Evolutionary conservation across 1,140 invertebrate species (phyloP).

Genomic region (Macrobrachium rosenbergii): DNA sequence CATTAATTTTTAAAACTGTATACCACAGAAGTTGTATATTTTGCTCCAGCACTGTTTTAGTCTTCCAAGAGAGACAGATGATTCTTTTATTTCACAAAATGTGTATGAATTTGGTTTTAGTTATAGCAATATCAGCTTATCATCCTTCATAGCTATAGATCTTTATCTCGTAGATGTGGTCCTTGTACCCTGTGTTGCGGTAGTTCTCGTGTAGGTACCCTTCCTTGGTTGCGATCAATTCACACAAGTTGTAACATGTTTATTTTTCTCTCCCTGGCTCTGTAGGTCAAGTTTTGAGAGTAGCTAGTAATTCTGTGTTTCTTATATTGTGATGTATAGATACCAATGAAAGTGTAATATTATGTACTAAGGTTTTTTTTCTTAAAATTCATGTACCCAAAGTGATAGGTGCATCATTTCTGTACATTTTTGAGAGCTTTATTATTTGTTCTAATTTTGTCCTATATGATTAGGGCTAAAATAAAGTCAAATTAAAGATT

Average conservation of each 20-base stretch:
- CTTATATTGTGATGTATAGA: slow-evolving; percentile 59
- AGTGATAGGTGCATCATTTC: slow-evolving; percentile 49
- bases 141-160: slow-evolving; percentile 38
- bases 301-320: slow-evolving; percentile 60
- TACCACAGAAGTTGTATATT: neutral
- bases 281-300: slow-evolving; percentile 49
- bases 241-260: neutral
- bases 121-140: slow-evolving; percentile 28
- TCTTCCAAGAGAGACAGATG: neutral
- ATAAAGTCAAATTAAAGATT: slow-evolving; percentile 43
- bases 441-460: slow-evolving; percentile 51
- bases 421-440: slow-evolving; percentile 61
- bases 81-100: too few species aligned
- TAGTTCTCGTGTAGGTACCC: slow-evolving; percentile 25
- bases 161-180: slow-evolving; percentile 52
- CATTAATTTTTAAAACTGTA: neutral
- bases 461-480: slow-evolving; percentile 44
- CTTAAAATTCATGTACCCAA: slow-evolving; percentile 45
- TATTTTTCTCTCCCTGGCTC: slow-evolving; percentile 17
- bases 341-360: slow-evolving; percentile 56
- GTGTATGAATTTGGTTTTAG: neutral
- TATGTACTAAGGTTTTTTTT: slow-evolving; percentile 45
- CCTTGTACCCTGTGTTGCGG: slow-evolving; percentile 51
- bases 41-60: neutral
- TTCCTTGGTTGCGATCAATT: slow-evolving; percentile 13